Percentiles rank a stretch among this genome's conserved stretches.
phyloP scores from a whole-genome alignment of 2,888 invertebrate species.

The Alcis repandata region DNA sequence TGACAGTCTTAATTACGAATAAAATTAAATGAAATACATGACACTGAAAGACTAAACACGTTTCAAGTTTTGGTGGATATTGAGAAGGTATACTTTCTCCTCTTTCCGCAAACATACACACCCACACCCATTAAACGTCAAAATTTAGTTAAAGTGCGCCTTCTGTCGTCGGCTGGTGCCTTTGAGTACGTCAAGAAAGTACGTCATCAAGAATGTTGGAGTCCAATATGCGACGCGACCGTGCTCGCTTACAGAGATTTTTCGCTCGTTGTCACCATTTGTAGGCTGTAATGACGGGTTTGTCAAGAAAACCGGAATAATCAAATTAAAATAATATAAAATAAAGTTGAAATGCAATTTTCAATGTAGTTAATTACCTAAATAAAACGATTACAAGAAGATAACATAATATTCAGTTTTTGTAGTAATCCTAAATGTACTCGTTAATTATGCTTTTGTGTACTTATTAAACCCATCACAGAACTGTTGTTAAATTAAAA shows the following conservation, averaged over 20 bases:
- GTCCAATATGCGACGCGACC: too few species aligned
- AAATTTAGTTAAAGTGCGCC: too few species aligned
- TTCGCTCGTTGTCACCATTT: not conserved
- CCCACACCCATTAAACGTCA: too few species aligned
- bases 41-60: too few species aligned
- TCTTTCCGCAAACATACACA: too few species aligned
- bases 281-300: not conserved
- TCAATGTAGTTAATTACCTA: not conserved
- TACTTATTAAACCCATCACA: slow-evolving; percentile 20
- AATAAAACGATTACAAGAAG: not conserved
- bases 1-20: too few species aligned
- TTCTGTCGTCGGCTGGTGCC: too few species aligned
- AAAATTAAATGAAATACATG: too few species aligned
- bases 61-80: too few species aligned
- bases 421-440: not conserved
- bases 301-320: not conserved
- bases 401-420: not conserved
- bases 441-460: not conserved
- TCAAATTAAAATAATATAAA: not conserved
- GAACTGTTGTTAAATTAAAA: not conserved
- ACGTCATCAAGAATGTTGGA: too few species aligned
- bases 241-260: not conserved
- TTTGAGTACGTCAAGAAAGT: too few species aligned
- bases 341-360: not conserved
- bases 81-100: too few species aligned